Percentiles rank a stretch among this genome's conserved stretches.
These are phyloP conservation scores for Luperina nickerlii DNA, from an alignment of 2,888 invertebrate species.

Conservation along the genomic window DNA sequence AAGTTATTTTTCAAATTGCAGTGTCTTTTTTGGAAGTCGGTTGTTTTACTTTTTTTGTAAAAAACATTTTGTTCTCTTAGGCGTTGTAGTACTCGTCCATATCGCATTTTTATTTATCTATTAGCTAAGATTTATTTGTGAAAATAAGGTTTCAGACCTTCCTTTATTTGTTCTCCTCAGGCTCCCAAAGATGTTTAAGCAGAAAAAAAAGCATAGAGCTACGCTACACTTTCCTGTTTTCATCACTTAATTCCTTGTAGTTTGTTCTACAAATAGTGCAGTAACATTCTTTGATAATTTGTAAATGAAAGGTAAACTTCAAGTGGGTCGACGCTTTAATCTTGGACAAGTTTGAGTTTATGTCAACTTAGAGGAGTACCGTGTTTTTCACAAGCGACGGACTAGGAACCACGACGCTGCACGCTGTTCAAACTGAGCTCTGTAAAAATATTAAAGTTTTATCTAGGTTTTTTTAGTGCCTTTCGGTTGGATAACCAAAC, in stretches of 20 bases:
- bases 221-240: not conserved
- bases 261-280: constrained; percentile 23
- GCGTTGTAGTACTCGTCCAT: not conserved
- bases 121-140: not conserved
- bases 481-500: not conserved
- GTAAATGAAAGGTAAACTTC: constrained; percentile 52
- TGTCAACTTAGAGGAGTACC: constrained; percentile 19
- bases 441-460: constrained; percentile 5
- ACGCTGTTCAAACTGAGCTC: not conserved
- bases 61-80: not conserved
- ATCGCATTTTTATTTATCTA: not conserved
- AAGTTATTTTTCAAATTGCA: too few species aligned
- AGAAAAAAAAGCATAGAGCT: not conserved
- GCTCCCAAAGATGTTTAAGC: not conserved
- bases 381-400: constrained; percentile 10
- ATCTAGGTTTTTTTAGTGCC: not conserved
- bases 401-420: not conserved
- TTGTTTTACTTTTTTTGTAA: too few species aligned
- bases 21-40: too few species aligned
- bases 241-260: constrained; percentile 11
- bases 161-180: too few species aligned
- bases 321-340: constrained; percentile 42
- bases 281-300: constrained; percentile 38
- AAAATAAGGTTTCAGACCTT: not conserved
- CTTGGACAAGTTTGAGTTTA: constrained; percentile 38